These are phyloP conservation scores for Prionailurus bengalensis DNA, from an alignment of 2,113 vertebrate species.

Conservation along the genomic window DNA sequence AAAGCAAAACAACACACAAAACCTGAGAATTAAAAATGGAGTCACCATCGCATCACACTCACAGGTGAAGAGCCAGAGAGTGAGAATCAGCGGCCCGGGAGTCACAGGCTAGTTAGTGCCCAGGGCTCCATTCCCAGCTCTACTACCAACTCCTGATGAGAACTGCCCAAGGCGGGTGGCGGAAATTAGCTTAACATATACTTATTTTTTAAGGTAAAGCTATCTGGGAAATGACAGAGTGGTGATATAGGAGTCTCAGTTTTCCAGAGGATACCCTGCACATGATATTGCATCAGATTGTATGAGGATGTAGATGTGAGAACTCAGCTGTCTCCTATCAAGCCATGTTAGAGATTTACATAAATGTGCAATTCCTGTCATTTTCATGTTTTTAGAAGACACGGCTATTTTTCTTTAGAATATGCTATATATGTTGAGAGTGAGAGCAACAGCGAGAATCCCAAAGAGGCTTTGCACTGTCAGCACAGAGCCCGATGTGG, in stretches of 20 bases:
- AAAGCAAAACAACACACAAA: background rate
- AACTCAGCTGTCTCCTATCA: background rate
- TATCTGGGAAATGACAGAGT: background rate
- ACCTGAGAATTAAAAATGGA: background rate
- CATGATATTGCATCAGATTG: background rate
- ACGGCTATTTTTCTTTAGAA: conserved; percentile 2
- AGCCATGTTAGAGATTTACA: background rate
- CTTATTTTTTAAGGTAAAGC: background rate
- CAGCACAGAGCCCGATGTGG: too few species aligned
- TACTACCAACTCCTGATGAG: background rate
- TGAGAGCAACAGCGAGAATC: too few species aligned
- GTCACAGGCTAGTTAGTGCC: background rate
- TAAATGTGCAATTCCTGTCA: background rate
- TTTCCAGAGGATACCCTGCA: background rate
- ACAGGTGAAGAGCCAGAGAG: background rate
- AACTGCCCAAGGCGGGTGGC: background rate
- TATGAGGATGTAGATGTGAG: background rate
- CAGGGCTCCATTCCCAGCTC: background rate
- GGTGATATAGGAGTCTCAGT: background rate
- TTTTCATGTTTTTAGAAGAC: conserved; percentile 18
- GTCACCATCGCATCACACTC: background rate
- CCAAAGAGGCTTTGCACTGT: too few species aligned
- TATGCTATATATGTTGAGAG: background rate
- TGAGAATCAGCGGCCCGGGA: background rate
- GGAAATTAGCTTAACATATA: background rate